These are phyloP conservation scores for Noctua janthe DNA, from an alignment of 2,888 invertebrate species.

Conservation along the genomic window DNA sequence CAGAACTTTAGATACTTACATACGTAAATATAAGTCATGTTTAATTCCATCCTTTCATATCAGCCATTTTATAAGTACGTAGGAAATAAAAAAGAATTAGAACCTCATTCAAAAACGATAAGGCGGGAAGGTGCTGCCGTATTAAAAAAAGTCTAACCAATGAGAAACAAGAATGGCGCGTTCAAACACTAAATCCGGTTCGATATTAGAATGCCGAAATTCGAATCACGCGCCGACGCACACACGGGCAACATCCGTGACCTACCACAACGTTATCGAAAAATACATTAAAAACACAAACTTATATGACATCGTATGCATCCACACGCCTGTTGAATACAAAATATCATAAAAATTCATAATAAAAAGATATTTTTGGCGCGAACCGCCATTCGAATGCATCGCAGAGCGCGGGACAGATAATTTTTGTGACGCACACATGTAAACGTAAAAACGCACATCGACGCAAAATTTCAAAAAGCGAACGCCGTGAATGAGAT, in stretches of 20 bases:
- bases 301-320: constrained; percentile 68
- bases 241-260: constrained; percentile 72
- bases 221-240: constrained; percentile 77
- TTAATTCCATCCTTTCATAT: constrained; percentile 4
- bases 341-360: constrained; percentile 81
- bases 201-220: constrained; percentile 84
- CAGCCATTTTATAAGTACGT: constrained; percentile 14
- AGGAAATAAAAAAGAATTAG: constrained; percentile 18
- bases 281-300: constrained; percentile 74
- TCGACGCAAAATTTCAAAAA: constrained; percentile 83
- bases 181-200: constrained; percentile 73
- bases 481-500: constrained; percentile 83
- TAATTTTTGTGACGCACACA: constrained; percentile 86
- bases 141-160: constrained; percentile 65
- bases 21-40: constrained; percentile 20
- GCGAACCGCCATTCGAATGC: constrained; percentile 80
- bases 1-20: not conserved
- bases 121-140: constrained; percentile 34
- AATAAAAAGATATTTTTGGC: constrained; percentile 80
- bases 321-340: constrained; percentile 71
- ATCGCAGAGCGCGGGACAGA: constrained; percentile 79
- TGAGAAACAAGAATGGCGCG: constrained; percentile 55
- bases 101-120: constrained; percentile 32
- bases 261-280: constrained; percentile 83
- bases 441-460: constrained; percentile 75